A percentile compares a stretch with the other conserved stretches of the same genome.
phyloP scores from a whole-genome alignment of 2,113 vertebrate genomes.

The Panurus biarmicus region DNA sequence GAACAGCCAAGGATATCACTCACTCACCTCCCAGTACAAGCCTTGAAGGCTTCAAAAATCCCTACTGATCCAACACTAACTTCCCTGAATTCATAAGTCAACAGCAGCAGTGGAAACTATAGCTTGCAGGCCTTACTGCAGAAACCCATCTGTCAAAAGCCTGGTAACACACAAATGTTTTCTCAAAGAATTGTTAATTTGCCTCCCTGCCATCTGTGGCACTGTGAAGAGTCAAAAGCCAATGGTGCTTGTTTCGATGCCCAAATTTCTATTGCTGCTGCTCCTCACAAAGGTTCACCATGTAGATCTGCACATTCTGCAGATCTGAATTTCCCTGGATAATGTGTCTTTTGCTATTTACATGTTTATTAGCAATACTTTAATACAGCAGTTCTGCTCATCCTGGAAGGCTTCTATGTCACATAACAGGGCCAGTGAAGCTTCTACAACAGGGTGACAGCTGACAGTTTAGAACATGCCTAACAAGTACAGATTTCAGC shows the following conservation, averaged over 20 bases:
- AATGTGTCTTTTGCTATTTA: background rate
- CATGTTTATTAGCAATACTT: background rate
- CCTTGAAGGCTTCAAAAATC: background rate
- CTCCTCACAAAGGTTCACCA: background rate
- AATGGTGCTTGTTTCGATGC: accelerated
- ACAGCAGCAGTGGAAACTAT: background rate
- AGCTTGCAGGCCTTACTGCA: background rate
- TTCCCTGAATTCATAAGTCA: background rate
- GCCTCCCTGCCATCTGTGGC: background rate
- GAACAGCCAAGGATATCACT: background rate
- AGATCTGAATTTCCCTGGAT: background rate
- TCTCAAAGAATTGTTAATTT: background rate
- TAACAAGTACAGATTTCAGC: background rate
- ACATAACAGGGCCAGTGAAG: background rate
- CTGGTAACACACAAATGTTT: background rate
- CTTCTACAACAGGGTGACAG: background rate
- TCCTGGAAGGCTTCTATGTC: background rate
- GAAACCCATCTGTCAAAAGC: background rate
- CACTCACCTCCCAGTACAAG: background rate
- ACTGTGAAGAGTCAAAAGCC: background rate
- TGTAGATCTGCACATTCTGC: background rate
- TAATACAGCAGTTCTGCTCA: background rate
- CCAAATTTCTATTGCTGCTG: background rate
- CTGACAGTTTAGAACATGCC: background rate
- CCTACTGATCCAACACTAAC: background rate